phyloP scores from a whole-genome alignment of 1,140 invertebrate genomes.

The Scylla paramamosain region DNA sequence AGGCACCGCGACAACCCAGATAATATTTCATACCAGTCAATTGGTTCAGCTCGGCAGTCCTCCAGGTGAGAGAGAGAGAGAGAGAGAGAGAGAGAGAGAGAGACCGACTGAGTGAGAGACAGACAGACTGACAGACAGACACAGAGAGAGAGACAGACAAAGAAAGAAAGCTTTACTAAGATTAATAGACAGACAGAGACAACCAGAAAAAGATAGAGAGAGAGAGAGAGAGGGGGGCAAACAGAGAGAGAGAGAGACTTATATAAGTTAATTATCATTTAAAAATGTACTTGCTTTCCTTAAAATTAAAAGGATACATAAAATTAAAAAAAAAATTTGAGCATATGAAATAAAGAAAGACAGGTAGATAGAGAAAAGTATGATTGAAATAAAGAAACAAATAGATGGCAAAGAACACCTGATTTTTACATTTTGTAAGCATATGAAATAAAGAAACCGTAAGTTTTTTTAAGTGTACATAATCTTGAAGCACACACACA shows the following conservation, averaged over 20 bases:
- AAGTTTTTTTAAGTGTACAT: no score
- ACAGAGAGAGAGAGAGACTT: background rate
- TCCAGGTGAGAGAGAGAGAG: conserved; percentile 60
- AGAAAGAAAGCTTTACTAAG: no score
- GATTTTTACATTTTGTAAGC: background rate
- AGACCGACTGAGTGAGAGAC: background rate
- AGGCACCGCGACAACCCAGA: conserved; percentile 74
- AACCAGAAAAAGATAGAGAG: background rate
- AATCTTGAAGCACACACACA: background rate
- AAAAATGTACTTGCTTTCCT: background rate
- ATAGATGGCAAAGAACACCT: no score
- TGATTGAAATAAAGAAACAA: no score
- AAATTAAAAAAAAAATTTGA: no score
- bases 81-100: background rate
- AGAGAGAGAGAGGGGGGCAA: background rate
- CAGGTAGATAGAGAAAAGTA: no score
- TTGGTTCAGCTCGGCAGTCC: conserved; percentile 75
- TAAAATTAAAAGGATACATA: no score
- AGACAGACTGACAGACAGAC: no score
- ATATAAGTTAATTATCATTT: background rate
- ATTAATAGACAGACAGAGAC: conserved; percentile 2
- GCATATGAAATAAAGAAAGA: no score
- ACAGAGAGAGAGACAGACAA: no score
- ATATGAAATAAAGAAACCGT: background rate
- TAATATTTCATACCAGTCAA: conserved; percentile 77